These are phyloP conservation scores for Phrynocephalus vlangalii DNA, from an alignment of 2,797 vertebrate genomes.

Conservation along the genomic window DNA sequence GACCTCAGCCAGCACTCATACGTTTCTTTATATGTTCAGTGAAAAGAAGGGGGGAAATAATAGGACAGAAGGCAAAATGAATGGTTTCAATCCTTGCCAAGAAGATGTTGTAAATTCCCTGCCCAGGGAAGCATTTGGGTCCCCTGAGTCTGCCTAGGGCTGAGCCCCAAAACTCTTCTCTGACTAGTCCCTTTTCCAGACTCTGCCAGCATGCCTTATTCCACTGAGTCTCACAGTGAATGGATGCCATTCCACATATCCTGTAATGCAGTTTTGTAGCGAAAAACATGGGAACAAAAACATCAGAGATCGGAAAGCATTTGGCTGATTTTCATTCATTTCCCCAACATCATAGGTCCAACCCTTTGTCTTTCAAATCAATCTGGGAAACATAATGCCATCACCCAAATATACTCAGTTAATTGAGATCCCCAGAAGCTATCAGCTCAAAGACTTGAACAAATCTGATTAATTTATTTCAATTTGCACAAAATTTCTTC, in stretches of 20 bases:
- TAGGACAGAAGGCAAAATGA: background rate
- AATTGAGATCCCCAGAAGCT: conserved; percentile 63
- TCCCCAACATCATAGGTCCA: conserved; percentile 19
- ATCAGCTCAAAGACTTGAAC: conserved; percentile 63
- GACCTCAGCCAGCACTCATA: background rate
- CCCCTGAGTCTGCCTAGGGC: background rate
- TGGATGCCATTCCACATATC: background rate
- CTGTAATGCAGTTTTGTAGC: conserved; percentile 10
- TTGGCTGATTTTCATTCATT: conserved; percentile 54
- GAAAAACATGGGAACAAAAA: conserved; percentile 33
- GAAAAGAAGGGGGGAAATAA: background rate
- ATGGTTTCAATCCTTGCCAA: background rate
- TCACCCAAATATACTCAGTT: conserved; percentile 52
- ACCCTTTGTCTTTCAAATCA: conserved; percentile 36
- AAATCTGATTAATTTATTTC: conserved; percentile 72
- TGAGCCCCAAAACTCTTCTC: background rate
- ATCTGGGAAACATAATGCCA: conserved; percentile 62
- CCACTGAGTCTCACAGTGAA: conserved; percentile 4
- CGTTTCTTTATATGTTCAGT: background rate
- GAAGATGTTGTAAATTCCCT: background rate
- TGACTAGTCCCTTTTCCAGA: background rate
- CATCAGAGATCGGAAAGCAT: conserved; percentile 17
- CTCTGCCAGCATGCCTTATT: background rate
- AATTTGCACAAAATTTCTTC: conserved; percentile 66
- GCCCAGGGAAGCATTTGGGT: background rate